phyloP scores from a whole-genome alignment of 2,113 vertebrate species.

The Nycticebus coucang region DNA sequence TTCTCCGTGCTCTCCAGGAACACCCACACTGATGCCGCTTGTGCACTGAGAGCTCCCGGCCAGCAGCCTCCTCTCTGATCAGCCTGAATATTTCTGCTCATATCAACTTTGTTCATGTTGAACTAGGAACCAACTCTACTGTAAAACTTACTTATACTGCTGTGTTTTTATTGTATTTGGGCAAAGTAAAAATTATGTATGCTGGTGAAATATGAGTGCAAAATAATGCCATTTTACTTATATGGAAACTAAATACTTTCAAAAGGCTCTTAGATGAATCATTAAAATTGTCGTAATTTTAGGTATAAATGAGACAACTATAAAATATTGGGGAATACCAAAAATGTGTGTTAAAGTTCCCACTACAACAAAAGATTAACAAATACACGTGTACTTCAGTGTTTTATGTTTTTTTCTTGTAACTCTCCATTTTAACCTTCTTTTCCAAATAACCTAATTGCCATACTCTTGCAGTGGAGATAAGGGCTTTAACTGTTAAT shows the following conservation, averaged over 20 bases:
- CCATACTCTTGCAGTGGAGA: conserved; percentile 13
- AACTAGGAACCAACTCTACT: neutral
- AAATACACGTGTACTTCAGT: neutral
- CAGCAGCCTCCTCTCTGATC: neutral
- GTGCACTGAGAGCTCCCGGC: neutral
- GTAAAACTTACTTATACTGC: neutral
- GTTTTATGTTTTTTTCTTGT: neutral
- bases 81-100: neutral
- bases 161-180: neutral
- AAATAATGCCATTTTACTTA: neutral
- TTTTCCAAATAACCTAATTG: conserved; percentile 57
- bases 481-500: conserved; percentile 34
- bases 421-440: neutral
- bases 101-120: neutral
- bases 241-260: conserved; percentile 43
- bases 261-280: neutral
- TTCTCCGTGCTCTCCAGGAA: neutral
- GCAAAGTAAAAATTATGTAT: neutral
- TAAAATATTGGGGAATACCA: neutral
- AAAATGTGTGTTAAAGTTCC: neutral
- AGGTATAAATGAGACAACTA: neutral
- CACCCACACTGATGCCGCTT: neutral
- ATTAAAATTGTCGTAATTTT: neutral
- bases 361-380: conserved; percentile 4
- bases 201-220: neutral